These are phyloP conservation scores for Carassius gibelio DNA, from an alignment of 2,113 vertebrate species.

Conservation along the genomic window DNA sequence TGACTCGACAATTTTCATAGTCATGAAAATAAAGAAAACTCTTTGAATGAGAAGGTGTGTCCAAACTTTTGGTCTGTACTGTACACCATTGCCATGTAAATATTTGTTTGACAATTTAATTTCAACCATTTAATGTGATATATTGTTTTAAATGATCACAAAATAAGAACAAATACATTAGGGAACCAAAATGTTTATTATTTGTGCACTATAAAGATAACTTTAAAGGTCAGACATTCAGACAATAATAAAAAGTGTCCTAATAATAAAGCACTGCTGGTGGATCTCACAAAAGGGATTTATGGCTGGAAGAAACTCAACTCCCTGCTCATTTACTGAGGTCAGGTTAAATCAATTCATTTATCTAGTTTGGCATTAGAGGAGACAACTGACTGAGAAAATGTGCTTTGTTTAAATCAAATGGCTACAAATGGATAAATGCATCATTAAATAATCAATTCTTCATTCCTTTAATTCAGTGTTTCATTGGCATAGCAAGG, in stretches of 20 bases:
- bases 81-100: not conserved
- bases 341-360: not conserved
- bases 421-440: not conserved
- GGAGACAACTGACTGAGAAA: conserved; percentile 7
- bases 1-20: no score
- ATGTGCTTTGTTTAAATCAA: conserved; percentile 23
- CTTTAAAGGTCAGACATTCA: conserved; percentile 38
- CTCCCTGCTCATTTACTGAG: not conserved
- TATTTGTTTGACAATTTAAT: no score
- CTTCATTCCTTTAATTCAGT: not conserved
- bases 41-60: no score
- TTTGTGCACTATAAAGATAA: conserved; percentile 51
- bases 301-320: conserved; percentile 6
- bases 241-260: conserved; percentile 61
- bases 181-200: conserved; percentile 62
- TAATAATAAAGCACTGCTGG: conserved; percentile 67
- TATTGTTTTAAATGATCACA: not conserved
- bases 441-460: not conserved
- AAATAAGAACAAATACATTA: conserved; percentile 2
- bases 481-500: no score
- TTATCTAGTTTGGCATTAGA: conserved; percentile 33
- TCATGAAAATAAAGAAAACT: no score
- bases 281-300: conserved; percentile 45
- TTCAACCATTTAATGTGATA: no score
- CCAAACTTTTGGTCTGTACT: no score